Conservation (phyloP, 1,140 invertebrate genomes). For the Heliconius eleuchia region DNA sequence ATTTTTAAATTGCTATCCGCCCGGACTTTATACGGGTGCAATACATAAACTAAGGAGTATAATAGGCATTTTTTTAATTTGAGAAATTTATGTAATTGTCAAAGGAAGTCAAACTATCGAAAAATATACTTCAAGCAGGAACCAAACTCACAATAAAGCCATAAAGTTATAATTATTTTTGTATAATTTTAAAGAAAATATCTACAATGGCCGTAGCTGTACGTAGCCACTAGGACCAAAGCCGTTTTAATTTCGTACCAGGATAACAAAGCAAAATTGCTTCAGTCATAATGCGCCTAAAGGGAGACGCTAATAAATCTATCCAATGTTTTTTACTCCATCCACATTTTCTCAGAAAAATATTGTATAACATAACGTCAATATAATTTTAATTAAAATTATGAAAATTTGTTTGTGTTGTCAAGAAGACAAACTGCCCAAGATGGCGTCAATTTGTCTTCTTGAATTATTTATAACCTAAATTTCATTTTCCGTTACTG, state of each 20-base stretch:
- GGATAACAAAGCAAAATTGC: not conserved
- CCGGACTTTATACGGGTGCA: too few species aligned
- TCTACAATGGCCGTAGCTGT: too few species aligned
- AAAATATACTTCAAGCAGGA: too few species aligned
- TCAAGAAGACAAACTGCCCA: not conserved
- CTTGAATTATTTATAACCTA: not conserved
- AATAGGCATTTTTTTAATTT: too few species aligned
- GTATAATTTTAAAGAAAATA: too few species aligned
- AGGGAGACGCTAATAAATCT: not conserved
- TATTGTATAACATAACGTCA: not conserved
- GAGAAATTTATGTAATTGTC: too few species aligned
- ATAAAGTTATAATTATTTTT: too few species aligned
- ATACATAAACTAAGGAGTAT: too few species aligned
- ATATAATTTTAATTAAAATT: not conserved
- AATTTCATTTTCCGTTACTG: not conserved
- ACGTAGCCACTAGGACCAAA: not conserved
- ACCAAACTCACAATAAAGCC: too few species aligned
- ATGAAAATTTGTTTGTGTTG: not conserved
- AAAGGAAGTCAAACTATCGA: too few species aligned
- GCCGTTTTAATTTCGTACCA: not conserved
- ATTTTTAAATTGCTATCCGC: too few species aligned
- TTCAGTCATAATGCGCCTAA: not conserved
- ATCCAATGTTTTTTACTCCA: conserved; percentile 3
- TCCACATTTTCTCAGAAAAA: not conserved
- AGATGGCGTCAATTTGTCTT: not conserved